Evolutionary conservation across 2,888 invertebrate genomes (phyloP).

Genomic region (Eilema depressum): DNA sequence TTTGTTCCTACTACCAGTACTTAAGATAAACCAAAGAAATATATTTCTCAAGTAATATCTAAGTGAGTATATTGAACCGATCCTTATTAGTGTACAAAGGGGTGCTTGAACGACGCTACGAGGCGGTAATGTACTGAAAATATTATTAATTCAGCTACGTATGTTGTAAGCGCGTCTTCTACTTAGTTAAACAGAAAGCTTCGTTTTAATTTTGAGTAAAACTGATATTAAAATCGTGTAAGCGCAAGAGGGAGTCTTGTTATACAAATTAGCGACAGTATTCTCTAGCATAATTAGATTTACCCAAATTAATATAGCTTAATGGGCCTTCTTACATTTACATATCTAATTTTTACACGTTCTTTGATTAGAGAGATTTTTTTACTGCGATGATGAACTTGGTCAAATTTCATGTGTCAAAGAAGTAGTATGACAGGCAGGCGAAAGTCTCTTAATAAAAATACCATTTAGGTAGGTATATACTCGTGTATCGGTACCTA

Average conservation of each 20-base stretch:
- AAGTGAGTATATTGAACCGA: neutral
- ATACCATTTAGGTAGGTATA: too few relatives aligned
- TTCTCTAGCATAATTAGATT: slow-evolving; percentile 12
- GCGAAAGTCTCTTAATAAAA: too few relatives aligned
- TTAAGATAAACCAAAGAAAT: neutral
- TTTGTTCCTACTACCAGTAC: too few relatives aligned
- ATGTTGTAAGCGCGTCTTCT: neutral
- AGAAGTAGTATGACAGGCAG: too few relatives aligned
- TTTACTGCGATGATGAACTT: too few relatives aligned
- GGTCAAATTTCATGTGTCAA: too few relatives aligned
- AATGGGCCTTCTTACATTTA: neutral
- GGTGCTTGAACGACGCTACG: neutral
- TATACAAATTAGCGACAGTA: slow-evolving; percentile 11
- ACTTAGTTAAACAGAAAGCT: slow-evolving; percentile 1
- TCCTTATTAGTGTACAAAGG: neutral
- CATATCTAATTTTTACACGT: slow-evolving; percentile 1
- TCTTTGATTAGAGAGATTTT: neutral
- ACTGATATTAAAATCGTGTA: slow-evolving; percentile 1
- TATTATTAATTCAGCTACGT: slow-evolving; percentile 7
- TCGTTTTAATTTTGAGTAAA: neutral
- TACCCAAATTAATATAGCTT: slow-evolving; percentile 6
- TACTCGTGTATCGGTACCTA: neutral
- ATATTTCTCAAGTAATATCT: neutral
- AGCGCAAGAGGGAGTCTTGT: slow-evolving; percentile 5
- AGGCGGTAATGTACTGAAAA: slow-evolving; percentile 7